Base-by-base conservation (phyloP, 2,888 invertebrate genomes). In the Scaptomyza reducta region DNA sequence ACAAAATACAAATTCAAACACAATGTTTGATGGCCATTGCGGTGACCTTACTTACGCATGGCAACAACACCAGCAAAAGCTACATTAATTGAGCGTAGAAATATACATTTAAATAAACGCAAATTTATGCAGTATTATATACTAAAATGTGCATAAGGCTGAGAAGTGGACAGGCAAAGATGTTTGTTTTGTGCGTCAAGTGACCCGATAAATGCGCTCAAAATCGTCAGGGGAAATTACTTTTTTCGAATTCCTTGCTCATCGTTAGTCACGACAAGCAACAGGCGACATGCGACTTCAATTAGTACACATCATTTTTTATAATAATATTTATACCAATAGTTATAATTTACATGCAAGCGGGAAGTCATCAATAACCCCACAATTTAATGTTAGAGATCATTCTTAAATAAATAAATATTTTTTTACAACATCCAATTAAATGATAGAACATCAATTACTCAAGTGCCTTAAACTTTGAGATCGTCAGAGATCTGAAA, bases 11-110 rank as follows among this genome's bases (percentile, higher is more conserved):
- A 31, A 55, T 13, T 42, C 69, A 74, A 74, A 58, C 29, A 42
- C 69, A 77, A 78, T 61, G 54, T 74, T 70, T 78, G 78, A 74
- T 66, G 78, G 76, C 58, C 78, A 44, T 33, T 56, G 58, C 62
- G 69, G 64, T 59, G 74, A 64, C 54, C 74, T 40, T 58, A 40
- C 45, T 31, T 51, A 73, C 70, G 75, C 75, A 74, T 50, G 47
- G 53, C n/a, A 47, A 53, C 29, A 56, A 18, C 16, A 16, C 33
- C 53, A 41, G 42, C 46, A 56, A 31, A n/a, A 22, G 29, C 27
- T 14, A 25, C 18, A 38, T 25, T 61, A 61, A 61, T 47, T 60
- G 60, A 61, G 49, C 61, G 25, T 41, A 29, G 38, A 60, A 51
- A 65, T 31, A 38, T 42, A 56, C 18, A 76, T 75, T 65, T 63